Base-by-base conservation (phyloP, 35 echinoderm and acorn worm genomes). In the Lytechinus variegatus region DNA sequence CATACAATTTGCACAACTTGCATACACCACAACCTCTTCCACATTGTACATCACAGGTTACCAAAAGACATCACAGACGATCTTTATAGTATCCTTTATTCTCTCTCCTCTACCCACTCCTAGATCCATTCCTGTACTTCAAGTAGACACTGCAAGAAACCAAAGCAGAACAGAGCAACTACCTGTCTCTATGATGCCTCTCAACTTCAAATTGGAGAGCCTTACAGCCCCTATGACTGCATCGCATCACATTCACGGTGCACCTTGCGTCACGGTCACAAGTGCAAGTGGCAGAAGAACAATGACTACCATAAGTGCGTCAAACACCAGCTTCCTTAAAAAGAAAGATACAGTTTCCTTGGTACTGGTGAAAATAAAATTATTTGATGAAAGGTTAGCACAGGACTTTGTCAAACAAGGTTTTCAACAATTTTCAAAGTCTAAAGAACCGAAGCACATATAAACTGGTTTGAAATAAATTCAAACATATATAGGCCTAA, bases 221-320 rank as follows among this genome's bases (percentile, higher is more conserved):
- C 87, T 10, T 96, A 94, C 94, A 56, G 58, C 52, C 29, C 92
- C 11, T 28, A 86, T 8, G 96, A 96, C 94, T 96, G 96, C 87
- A 51, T 96, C 9, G 96, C 96, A 9, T 27, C 86, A 27, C 94
- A 95, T 87, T 95, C 96, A 52, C 27, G 87, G 3, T 96, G 94
- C 53, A 54, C 89, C n/a, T 3, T 87, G 87, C 94, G 51, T 61
- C 55, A 60, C 10, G 56, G 58, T 14, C 94, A 72, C 87, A 94
- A 92, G 54, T 96, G 96, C 52, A 91, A 88, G 52, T 96, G 96
- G 96, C 94, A 91, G 52, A 96, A 89, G 52, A 96, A 95, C 54
- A 61, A 54, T 27, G 96, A 96, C 12, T 90, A 95, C 71, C 86
- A 91, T 16, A 16, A 66, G 9, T 96, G 96, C 29, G 86, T 27